Percentiles rank a stretch among this genome's conserved stretches.
Conservation (phyloP, 1,140 invertebrate species). For the Diprion similis region DNA sequence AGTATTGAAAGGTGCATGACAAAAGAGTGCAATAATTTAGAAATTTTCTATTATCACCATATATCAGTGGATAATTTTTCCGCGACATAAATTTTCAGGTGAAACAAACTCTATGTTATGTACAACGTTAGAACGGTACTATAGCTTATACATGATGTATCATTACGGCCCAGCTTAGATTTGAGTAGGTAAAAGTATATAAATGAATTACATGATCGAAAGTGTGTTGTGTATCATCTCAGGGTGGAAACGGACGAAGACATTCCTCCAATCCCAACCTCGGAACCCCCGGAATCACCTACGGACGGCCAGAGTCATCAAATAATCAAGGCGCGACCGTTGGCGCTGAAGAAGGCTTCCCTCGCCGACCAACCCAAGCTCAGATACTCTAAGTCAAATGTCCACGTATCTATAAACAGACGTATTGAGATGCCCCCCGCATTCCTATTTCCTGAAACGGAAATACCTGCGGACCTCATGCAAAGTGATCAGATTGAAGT, state of each 20-base stretch:
- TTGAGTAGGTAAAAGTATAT: too few relatives aligned
- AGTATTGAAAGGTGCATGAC: too few relatives aligned
- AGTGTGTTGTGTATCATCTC: not conserved
- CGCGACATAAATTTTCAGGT: too few relatives aligned
- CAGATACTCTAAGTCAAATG: conserved; percentile 65
- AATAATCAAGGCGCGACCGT: conserved; percentile 80
- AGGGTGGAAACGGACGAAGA: conserved; percentile 58
- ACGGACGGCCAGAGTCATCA: conserved; percentile 54
- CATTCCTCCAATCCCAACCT: conserved; percentile 56
- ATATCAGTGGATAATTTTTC: too few relatives aligned
- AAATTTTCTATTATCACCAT: too few relatives aligned
- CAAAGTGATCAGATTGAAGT: conserved; percentile 56
- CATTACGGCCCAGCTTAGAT: too few relatives aligned
- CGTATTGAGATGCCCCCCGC: conserved; percentile 83
- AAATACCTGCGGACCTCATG: conserved; percentile 68
- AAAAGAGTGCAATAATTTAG: too few relatives aligned
- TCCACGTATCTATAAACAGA: conserved; percentile 74
- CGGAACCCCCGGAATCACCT: conserved; percentile 58
- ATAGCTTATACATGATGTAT: too few relatives aligned
- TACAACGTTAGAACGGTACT: too few relatives aligned
- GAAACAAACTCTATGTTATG: too few relatives aligned
- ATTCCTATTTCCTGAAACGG: conserved; percentile 80
- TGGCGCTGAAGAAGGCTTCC: conserved; percentile 80
- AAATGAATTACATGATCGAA: too few relatives aligned
- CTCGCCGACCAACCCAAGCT: conserved; percentile 78